A percentile compares a stretch with the other conserved stretches of the same genome.
These are phyloP conservation scores for Strix aluco DNA, from an alignment of 2,113 vertebrate species.

Conservation along the genomic window DNA sequence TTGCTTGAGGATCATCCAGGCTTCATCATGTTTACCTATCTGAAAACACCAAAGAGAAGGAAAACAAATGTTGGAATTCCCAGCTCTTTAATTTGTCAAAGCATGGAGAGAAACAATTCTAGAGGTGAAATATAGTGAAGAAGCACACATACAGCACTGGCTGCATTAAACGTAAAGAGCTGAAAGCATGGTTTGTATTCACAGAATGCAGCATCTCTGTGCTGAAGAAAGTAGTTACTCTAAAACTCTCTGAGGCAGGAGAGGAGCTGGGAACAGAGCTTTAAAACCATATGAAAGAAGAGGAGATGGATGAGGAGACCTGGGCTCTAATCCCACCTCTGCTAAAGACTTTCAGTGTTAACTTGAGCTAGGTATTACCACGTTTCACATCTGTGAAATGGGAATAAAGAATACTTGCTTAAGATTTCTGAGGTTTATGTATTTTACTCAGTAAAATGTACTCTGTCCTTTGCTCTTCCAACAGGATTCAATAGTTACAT, in stretches of 20 bases:
- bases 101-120: not conserved
- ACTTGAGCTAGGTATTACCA: not conserved
- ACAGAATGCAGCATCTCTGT: not conserved
- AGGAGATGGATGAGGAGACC: not conserved
- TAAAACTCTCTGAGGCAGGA: not conserved
- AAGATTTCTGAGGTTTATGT: not conserved
- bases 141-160: not conserved
- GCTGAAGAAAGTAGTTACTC: not conserved
- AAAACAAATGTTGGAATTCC: not conserved
- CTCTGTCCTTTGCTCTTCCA: not conserved
- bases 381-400: not conserved
- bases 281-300: not conserved
- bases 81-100: not conserved
- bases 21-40: constrained; percentile 94
- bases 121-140: not conserved
- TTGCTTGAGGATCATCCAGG: constrained; percentile 96
- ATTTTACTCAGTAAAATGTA: not conserved
- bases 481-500: not conserved
- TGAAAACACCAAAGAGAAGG: constrained; percentile 60
- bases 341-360: not conserved
- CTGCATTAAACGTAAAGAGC: not conserved
- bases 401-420: not conserved
- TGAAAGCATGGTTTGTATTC: not conserved
- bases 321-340: not conserved
- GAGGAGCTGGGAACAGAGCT: not conserved